These are phyloP conservation scores for Sterrhoptilus dennistouni DNA, from an alignment of 2,113 vertebrate genomes.

Conservation along the genomic window DNA sequence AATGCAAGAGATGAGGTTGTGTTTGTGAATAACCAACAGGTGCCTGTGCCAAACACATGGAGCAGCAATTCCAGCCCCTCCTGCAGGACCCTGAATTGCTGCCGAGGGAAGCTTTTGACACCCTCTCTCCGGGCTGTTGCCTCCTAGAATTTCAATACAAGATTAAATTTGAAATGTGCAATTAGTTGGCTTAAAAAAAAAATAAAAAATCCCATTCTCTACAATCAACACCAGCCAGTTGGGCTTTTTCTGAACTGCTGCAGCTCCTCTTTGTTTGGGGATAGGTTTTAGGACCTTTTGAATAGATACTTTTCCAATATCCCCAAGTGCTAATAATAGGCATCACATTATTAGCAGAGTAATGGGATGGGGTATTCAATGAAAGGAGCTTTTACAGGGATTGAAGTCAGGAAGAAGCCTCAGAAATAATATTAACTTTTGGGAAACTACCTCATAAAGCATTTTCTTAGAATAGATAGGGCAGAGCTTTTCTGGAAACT, in stretches of 20 bases:
- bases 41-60: neutral
- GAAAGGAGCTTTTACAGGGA: neutral
- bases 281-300: neutral
- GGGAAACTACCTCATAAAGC: neutral
- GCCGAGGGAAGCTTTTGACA: neutral
- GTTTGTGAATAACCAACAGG: neutral
- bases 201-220: neutral
- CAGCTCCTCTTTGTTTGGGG: neutral
- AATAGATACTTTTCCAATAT: neutral
- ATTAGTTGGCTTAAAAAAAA: constrained; percentile 8
- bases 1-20: neutral
- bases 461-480: neutral
- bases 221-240: neutral
- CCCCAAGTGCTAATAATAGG: neutral
- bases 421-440: neutral
- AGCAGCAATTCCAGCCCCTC: neutral
- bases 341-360: neutral
- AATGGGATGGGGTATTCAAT: neutral
- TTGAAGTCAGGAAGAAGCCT: neutral
- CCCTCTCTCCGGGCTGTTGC: neutral
- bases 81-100: neutral
- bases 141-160: neutral
- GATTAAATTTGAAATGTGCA: neutral
- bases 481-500: neutral
- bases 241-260: neutral